These are phyloP conservation scores for Sturnira hondurensis DNA, from an alignment of 2,113 vertebrate species.

Conservation along the genomic window DNA sequence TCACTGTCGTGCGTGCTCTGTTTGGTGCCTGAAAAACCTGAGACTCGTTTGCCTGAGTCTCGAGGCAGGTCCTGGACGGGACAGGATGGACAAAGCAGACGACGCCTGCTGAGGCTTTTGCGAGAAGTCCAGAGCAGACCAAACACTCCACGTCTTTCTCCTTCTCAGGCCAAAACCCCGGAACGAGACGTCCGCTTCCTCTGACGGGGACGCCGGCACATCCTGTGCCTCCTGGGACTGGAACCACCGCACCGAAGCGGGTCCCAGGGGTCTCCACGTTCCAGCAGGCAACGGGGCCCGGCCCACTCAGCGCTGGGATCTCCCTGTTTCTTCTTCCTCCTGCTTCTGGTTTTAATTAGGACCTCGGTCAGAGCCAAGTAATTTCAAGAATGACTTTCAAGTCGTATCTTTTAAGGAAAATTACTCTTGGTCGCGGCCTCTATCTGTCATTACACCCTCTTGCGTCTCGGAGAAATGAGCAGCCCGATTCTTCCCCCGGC, in stretches of 20 bases:
- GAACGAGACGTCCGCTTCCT: not conserved
- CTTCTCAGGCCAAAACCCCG: not conserved
- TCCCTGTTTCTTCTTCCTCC: not conserved
- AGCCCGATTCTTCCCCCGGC: slow-evolving; percentile 77
- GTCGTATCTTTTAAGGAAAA: slow-evolving; percentile 67
- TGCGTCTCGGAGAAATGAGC: slow-evolving; percentile 78
- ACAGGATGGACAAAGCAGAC: not conserved
- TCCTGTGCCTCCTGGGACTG: not conserved
- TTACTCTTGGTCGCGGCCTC: slow-evolving; percentile 67
- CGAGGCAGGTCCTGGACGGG: not conserved
- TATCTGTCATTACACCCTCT: slow-evolving; percentile 74
- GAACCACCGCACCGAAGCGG: not conserved
- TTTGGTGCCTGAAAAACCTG: not conserved
- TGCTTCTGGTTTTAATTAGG: slow-evolving; percentile 63
- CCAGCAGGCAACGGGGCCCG: accelerated
- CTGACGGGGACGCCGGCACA: not conserved
- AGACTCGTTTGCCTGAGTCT: not conserved
- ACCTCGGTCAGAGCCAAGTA: slow-evolving; percentile 35
- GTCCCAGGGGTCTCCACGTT: not conserved
- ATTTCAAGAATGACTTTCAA: slow-evolving; percentile 69
- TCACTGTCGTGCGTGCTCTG: not conserved
- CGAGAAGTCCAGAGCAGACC: not conserved
- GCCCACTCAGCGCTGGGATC: not conserved
- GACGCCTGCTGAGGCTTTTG: not conserved
- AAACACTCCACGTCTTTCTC: not conserved